Percentiles rank a stretch among this genome's conserved stretches.
Evolutionary conservation across 2,888 invertebrate genomes (phyloP).

Genomic region (Heliconius ethilla): DNA sequence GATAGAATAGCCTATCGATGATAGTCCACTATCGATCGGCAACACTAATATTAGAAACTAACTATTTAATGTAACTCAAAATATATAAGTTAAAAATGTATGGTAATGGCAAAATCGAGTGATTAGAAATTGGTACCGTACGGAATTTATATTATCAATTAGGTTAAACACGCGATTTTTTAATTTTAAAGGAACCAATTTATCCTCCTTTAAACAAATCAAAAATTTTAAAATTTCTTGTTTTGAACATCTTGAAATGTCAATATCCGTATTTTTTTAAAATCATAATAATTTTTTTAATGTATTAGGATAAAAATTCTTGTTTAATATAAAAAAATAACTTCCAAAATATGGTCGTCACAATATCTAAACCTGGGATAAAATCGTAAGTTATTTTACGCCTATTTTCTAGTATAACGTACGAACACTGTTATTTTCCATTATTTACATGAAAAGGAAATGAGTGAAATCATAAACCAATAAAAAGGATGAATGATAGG

Average conservation of each 20-base stretch:
- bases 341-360: conserved; percentile 1
- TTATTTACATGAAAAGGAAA: conserved; percentile 7
- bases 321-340: neutral
- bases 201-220: neutral
- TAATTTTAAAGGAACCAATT: neutral
- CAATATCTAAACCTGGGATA: neutral
- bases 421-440: neutral
- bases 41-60: no score
- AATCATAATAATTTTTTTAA: neutral
- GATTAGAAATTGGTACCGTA: no score
- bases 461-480: conserved; percentile 31
- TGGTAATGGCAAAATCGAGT: no score
- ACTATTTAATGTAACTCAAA: no score
- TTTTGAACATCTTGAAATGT: neutral
- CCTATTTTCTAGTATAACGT: neutral
- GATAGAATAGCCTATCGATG: no score
- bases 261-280: neutral
- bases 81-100: no score
- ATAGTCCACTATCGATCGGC: no score
- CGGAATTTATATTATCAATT: neutral
- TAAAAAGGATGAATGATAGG: conserved; percentile 33
- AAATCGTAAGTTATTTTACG: conserved; percentile 8
- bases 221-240: neutral
- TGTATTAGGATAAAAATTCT: neutral
- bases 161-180: neutral